Percentiles rank a stretch among this genome's conserved stretches.
Evolutionary conservation across 1,140 invertebrate genomes (phyloP).

Genomic region (Acromyrmex echinatior): DNA sequence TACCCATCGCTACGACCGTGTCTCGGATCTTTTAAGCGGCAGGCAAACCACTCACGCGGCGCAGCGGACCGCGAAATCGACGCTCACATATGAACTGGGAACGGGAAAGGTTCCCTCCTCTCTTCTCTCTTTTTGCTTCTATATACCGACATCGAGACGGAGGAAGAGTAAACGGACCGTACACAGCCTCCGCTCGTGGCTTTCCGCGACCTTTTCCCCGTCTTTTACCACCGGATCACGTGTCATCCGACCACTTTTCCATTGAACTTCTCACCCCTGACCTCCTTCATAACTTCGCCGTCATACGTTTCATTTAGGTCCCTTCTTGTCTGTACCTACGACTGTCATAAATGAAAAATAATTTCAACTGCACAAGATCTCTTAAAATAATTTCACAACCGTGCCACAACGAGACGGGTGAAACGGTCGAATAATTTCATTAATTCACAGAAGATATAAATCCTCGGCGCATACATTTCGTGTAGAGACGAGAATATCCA

Average conservation of each 20-base stretch:
- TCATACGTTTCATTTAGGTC: constrained; percentile 26
- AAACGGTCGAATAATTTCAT: constrained; percentile 20
- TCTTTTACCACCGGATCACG: constrained; percentile 34
- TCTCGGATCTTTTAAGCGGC: constrained; percentile 81
- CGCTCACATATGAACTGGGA: constrained; percentile 86
- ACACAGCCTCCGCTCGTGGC: constrained; percentile 52
- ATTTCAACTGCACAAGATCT: constrained; percentile 29
- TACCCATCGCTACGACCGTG: constrained; percentile 79
- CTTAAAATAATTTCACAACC: constrained; percentile 4
- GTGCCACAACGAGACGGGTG: background rate
- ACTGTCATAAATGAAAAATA: constrained; percentile 5
- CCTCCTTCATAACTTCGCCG: constrained; percentile 36
- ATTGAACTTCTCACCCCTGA: constrained; percentile 30
- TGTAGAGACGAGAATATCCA: background rate
- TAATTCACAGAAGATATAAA: background rate
- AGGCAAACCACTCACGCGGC: constrained; percentile 84
- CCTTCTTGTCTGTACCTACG: background rate
- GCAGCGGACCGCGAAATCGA: constrained; percentile 87
- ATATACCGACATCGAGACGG: constrained; percentile 63
- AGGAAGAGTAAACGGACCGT: constrained; percentile 64
- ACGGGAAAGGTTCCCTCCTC: constrained; percentile 67
- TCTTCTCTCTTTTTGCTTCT: constrained; percentile 59
- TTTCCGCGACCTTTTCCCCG: constrained; percentile 66
- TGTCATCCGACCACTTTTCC: constrained; percentile 47
- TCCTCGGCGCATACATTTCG: background rate